Conservation (phyloP, 2,113 vertebrate genomes). For the Microcebus lehilahytsara region DNA sequence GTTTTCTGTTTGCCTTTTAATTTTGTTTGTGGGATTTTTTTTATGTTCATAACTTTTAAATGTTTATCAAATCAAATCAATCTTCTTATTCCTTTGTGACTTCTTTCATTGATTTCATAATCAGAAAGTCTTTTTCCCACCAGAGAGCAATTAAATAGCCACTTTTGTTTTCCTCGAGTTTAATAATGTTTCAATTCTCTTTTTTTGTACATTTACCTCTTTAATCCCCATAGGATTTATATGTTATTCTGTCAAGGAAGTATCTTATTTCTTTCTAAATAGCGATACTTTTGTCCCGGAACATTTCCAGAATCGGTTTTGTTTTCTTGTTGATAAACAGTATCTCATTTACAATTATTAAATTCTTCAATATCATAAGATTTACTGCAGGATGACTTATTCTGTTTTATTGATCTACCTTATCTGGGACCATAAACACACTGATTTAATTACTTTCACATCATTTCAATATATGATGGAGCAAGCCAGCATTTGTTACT, state of each 20-base stretch:
- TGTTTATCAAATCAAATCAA: conserved; percentile 33
- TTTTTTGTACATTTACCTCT: conserved; percentile 11
- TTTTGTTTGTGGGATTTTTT: conserved; percentile 12
- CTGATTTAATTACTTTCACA: neutral
- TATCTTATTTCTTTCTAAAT: conserved; percentile 38
- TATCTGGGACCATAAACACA: neutral
- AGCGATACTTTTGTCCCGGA: neutral
- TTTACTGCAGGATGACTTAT: neutral
- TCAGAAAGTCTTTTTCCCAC: conserved; percentile 36
- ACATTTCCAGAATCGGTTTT: neutral
- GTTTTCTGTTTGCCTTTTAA: conserved; percentile 30
- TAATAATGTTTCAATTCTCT: conserved; percentile 19
- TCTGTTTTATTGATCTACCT: neutral
- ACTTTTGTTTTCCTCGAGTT: conserved; percentile 37
- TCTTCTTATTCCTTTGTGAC: conserved; percentile 21
- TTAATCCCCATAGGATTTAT: neutral
- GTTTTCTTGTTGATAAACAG: neutral
- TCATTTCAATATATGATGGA: neutral
- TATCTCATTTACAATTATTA: neutral
- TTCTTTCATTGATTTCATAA: conserved; percentile 57
- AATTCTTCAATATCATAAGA: neutral
- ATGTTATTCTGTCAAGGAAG: neutral
- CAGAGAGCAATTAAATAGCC: conserved; percentile 23
- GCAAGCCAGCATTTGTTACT: neutral
- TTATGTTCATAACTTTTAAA: conserved; percentile 22